phyloP scores from a whole-genome alignment of 2,113 vertebrate genomes.

The Sprattus sprattus region DNA sequence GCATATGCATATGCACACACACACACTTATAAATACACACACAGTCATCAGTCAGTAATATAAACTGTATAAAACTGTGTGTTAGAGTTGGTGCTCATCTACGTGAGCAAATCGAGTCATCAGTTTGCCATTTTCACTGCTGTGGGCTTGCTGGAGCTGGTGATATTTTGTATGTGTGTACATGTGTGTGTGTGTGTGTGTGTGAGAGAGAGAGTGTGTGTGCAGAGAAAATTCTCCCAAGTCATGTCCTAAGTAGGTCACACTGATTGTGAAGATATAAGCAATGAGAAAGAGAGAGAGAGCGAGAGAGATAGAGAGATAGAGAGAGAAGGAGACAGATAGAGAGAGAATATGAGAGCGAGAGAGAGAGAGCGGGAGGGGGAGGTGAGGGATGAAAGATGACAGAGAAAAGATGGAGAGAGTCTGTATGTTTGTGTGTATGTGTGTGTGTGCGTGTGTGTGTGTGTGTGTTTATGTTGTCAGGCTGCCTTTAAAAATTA shows the following conservation, averaged over 20 bases:
- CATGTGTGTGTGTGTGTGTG: background rate
- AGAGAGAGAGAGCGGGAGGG: background rate
- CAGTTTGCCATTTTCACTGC: background rate
- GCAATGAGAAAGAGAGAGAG: background rate
- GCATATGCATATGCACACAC: background rate
- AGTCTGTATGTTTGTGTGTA: conserved; percentile 15
- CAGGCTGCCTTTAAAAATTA: conserved; percentile 1
- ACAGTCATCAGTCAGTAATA: background rate
- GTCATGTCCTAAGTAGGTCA: conserved; percentile 14
- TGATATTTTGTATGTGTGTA: background rate
- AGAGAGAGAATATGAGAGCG: background rate
- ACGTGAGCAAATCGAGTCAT: background rate
- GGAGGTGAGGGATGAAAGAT: background rate
- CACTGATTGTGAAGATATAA: conserved; percentile 1
- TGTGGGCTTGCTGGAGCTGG: background rate
- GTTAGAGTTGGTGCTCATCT: background rate
- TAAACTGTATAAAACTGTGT: background rate
- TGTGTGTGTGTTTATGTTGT: conserved; percentile 37
- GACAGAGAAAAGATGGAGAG: background rate
- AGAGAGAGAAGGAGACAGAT: background rate
- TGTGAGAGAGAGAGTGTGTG: background rate
- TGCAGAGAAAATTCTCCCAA: conserved; percentile 1
- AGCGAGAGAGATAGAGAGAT: background rate
- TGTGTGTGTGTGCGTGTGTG: conserved; percentile 37
- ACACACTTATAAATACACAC: background rate